Evolutionary conservation across 1,140 invertebrate genomes (phyloP), one percentile per base, ranked within the genome.

Genomic region (Helicoverpa armigera): DNA sequence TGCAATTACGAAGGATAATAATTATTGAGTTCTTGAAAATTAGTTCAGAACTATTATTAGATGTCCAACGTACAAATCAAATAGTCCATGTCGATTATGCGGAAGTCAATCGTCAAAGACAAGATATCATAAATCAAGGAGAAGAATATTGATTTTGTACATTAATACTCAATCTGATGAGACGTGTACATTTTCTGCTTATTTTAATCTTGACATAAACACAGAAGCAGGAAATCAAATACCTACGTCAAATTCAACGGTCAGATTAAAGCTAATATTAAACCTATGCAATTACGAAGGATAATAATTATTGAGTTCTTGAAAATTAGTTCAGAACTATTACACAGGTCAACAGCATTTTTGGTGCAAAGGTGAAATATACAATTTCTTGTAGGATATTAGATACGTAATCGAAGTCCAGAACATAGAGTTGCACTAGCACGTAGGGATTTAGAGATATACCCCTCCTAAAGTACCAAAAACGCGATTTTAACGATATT

Each of bases 41-140:
- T 48, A 70, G 3, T 13, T 9, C 51, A 50, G 58, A 2, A 60
- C 35, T 60, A 43, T 11, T 16, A 60, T 74, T 74, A 35, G 4
- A n/a, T 63, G 11, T 29, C 43, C 23, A 61, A 76, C 51, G 51
- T 48, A 29, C 50, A 51, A 14, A 63, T 61, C 43, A 76, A 50
- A 75, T 61, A 61, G n/a, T 50, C 13, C 11, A 18, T 76, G 51
- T 54, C 12, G 16, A 61, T 56, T 50, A 50, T 23, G 23, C 73
- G 73, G 73, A 76, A 76, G 73, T 63, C 23, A 23, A 51, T 29
- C n/a, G 31, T n/a, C 48, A 13, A 3, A 43, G 29, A 58, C 43
- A 50, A 69, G 14, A 51, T 51, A 69, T 14, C 53, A 73, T 73
- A 73, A 73, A 73, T 73, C 70, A 73, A 56, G 14, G 56, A 53